Evolutionary conservation across 2,888 invertebrate genomes (phyloP).

Genomic region (Ochropleura leucogaster): DNA sequence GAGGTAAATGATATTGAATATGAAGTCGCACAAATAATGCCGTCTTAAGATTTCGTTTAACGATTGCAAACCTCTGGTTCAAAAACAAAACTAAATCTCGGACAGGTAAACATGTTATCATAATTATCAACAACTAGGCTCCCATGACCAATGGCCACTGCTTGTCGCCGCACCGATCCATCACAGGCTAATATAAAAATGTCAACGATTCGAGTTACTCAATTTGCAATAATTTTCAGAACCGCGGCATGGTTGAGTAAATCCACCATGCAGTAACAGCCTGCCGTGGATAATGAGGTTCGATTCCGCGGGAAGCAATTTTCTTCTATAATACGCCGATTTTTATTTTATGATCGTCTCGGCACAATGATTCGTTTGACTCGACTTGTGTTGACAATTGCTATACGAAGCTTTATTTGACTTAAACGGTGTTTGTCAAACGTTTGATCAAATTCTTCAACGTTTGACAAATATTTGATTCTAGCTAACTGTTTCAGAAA

Average conservation of each 20-base stretch:
- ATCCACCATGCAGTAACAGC: constrained; percentile 73
- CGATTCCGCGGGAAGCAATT: constrained; percentile 81
- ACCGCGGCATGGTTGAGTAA: constrained; percentile 71
- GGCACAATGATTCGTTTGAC: constrained; percentile 63
- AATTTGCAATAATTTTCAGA: constrained; percentile 76
- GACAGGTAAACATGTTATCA: constrained; percentile 20
- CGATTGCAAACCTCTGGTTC: neutral
- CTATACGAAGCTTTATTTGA: constrained; percentile 31
- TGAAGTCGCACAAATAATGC: neutral
- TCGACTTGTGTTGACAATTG: constrained; percentile 48
- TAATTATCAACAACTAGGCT: constrained; percentile 30
- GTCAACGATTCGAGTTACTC: constrained; percentile 71
- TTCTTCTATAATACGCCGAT: constrained; percentile 74
- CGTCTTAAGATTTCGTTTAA: constrained; percentile 3
- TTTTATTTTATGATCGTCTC: constrained; percentile 71
- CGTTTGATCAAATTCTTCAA: constrained; percentile 36
- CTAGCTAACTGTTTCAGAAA: constrained; percentile 27
- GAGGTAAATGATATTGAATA: constrained; percentile 15
- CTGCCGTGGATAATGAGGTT: constrained; percentile 81
- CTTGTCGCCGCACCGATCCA: constrained; percentile 55
- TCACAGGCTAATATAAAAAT: constrained; percentile 68
- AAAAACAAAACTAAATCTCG: neutral
- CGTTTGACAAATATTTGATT: constrained; percentile 27
- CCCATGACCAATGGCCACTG: constrained; percentile 56
- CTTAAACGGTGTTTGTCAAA: constrained; percentile 28